These are phyloP conservation scores for Gavialis gangeticus DNA, from an alignment of 2,113 vertebrate genomes.

Conservation along the genomic window DNA sequence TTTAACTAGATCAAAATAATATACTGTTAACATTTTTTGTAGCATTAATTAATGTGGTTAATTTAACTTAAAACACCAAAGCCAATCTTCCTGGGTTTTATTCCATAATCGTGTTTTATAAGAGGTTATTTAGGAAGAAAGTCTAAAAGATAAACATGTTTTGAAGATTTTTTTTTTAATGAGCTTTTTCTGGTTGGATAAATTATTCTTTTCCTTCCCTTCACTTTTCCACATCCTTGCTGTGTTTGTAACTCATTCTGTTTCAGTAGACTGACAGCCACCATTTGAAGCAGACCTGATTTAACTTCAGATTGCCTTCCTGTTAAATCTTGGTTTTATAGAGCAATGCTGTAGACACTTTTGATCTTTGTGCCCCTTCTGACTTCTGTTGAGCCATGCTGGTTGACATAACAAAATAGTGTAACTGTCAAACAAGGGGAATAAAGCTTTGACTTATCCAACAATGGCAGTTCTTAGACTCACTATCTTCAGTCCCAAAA, in stretches of 20 bases:
- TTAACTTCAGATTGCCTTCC: not conserved
- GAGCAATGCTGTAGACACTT: not conserved
- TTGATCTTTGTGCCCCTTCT: not conserved
- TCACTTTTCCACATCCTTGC: not conserved
- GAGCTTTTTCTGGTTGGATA: not conserved
- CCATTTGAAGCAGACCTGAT: not conserved
- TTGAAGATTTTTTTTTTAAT: not conserved
- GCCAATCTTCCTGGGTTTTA: not conserved
- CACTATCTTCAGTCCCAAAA: not conserved
- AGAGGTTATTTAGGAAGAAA: not conserved
- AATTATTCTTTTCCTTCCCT: not conserved
- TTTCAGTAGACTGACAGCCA: not conserved
- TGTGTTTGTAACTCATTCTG: constrained; percentile 11
- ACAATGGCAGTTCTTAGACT: not conserved
- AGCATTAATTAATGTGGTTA: constrained; percentile 65
- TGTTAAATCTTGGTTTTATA: constrained; percentile 18
- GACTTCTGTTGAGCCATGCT: not conserved
- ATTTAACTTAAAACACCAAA: constrained; percentile 49
- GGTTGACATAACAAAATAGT: constrained; percentile 1
- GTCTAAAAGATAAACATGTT: not conserved
- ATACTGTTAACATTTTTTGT: constrained; percentile 65
- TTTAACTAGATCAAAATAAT: constrained; percentile 73
- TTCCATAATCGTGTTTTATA: not conserved
- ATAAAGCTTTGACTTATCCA: not conserved
- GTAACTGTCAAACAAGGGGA: not conserved